These are phyloP conservation scores for Fragum sueziense DNA, from an alignment of 2,888 invertebrate species.

Conservation along the genomic window DNA sequence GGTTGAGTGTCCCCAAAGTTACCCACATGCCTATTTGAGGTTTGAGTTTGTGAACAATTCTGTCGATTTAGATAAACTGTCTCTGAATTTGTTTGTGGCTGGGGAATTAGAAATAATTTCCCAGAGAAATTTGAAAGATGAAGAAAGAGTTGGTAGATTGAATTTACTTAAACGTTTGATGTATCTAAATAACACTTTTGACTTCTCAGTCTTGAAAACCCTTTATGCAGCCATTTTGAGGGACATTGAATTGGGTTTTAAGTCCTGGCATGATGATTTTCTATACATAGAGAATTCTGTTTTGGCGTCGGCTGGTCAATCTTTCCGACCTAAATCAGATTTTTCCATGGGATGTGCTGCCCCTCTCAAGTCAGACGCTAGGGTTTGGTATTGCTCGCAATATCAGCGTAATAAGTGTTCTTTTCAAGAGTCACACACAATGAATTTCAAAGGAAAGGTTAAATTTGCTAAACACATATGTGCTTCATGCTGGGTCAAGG, in stretches of 20 bases:
- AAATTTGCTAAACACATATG: neutral
- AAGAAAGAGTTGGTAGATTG: no score
- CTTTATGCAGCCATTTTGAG: constrained; percentile 1
- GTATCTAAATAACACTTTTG: no score
- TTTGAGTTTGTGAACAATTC: no score
- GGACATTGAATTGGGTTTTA: neutral
- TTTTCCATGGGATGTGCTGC: neutral
- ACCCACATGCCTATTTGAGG: no score
- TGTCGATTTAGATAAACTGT: no score
- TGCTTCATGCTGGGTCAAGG: neutral
- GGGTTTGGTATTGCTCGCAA: neutral
- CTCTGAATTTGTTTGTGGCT: no score
- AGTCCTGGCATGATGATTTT: neutral
- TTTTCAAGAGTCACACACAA: neutral
- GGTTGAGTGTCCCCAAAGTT: no score
- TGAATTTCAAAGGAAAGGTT: neutral
- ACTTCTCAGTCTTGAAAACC: neutral
- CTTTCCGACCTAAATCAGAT: neutral
- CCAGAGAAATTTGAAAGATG: no score
- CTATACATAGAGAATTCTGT: constrained; percentile 3
- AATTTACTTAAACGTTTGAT: no score
- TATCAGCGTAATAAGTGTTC: constrained; percentile 1
- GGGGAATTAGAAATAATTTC: no score
- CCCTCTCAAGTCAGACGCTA: neutral
- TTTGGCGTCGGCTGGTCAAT: neutral